Conservation (phyloP, 2,113 vertebrate species). For the Engraulis encrasicolus region DNA sequence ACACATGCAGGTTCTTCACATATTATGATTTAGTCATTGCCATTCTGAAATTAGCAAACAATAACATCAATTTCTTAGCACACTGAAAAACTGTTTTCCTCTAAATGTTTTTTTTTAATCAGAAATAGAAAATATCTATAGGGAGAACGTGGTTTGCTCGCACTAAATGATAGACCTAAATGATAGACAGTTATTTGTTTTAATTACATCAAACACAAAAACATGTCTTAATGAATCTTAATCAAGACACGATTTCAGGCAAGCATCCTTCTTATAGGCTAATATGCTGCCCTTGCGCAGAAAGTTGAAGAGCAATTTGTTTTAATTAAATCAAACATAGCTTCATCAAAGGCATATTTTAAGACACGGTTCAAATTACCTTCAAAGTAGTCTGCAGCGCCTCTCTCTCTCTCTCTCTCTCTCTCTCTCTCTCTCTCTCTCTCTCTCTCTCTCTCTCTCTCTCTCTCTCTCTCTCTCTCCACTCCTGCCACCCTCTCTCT, state of each 20-base stretch:
- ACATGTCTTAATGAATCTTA: background rate
- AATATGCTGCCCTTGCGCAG: background rate
- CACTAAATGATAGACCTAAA: too few species aligned
- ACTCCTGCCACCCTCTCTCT: background rate
- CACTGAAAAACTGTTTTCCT: too few species aligned
- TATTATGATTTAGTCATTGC: too few species aligned
- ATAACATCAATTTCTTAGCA: too few species aligned
- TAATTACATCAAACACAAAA: background rate
- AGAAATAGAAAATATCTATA: background rate
- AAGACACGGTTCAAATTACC: background rate
- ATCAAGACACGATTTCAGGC: background rate
- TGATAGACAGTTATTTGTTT: background rate
- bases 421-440: background rate
- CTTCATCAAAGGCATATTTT: conserved; percentile 1
- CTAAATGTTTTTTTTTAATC: background rate
- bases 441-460: background rate
- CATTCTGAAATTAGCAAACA: too few species aligned
- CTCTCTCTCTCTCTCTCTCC: background rate
- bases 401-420: background rate
- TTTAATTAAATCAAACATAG: background rate
- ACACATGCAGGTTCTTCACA: too few species aligned
- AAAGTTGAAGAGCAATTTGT: background rate
- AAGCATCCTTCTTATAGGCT: background rate
- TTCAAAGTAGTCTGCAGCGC: background rate
- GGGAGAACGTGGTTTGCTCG: too few species aligned